These are phyloP conservation scores for Struthidea cinerea DNA, from an alignment of 2,113 vertebrate genomes.

Conservation along the genomic window DNA sequence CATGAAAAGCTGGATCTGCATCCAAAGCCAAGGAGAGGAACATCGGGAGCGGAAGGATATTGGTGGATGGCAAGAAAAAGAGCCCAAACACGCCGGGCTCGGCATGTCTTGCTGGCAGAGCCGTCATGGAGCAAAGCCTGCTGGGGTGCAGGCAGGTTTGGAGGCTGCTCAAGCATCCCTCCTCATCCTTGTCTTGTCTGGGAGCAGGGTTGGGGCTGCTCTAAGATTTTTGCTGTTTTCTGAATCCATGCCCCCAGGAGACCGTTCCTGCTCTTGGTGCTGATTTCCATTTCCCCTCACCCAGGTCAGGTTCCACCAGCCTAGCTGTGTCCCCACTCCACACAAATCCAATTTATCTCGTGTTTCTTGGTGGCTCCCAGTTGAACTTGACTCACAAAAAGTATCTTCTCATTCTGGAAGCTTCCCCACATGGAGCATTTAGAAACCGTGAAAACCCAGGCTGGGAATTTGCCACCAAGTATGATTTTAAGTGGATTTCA, in stretches of 20 bases:
- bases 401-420: not conserved
- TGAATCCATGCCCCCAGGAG: fast-evolving
- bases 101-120: not conserved
- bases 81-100: not conserved
- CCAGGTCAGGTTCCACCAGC: not conserved
- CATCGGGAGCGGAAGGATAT: not conserved
- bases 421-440: not conserved
- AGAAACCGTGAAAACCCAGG: fast-evolving
- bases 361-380: not conserved
- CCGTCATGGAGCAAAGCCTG: not conserved
- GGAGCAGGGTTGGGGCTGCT: not conserved
- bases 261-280: not conserved
- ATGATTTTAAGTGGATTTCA: not conserved
- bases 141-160: not conserved
- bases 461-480: not conserved
- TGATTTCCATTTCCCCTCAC: not conserved
- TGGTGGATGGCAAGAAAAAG: not conserved
- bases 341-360: not conserved
- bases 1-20: slow-evolving; percentile 9
- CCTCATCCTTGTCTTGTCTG: not conserved
- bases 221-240: not conserved
- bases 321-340: not conserved
- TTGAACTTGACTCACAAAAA: not conserved
- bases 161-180: not conserved
- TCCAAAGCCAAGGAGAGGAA: slow-evolving; percentile 1